A percentile compares a stretch with the other conserved stretches of the same genome.
Evolutionary conservation across 2,113 vertebrate genomes (phyloP).

Genomic region (Reinhardtius hippoglossoides): DNA sequence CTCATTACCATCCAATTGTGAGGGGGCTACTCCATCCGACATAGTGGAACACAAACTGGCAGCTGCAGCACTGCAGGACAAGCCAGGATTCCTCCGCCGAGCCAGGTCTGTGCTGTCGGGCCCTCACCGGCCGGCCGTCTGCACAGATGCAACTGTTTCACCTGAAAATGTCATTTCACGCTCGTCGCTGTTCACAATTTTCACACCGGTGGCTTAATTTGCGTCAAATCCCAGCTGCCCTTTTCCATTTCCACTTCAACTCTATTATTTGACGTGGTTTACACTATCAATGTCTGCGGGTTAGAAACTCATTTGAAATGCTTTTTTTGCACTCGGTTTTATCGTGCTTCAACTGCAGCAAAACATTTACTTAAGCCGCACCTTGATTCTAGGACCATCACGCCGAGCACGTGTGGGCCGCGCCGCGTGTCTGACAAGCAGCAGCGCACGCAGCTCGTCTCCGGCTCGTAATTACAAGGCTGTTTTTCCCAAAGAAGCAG

Average conservation of each 20-base stretch:
- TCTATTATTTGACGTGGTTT: constrained; percentile 9
- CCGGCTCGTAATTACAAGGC: background rate
- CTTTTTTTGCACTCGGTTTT: constrained; percentile 7
- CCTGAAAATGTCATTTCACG: constrained; percentile 42
- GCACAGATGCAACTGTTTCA: constrained; percentile 36
- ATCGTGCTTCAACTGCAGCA: background rate
- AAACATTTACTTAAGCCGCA: background rate
- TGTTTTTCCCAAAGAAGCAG: constrained; percentile 10
- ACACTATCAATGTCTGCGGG: constrained; percentile 1
- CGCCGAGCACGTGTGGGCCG: background rate
- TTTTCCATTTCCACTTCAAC: constrained; percentile 36
- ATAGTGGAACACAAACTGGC: constrained; percentile 67
- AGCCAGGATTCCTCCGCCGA: constrained; percentile 55
- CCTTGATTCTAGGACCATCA: background rate
- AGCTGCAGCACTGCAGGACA: constrained; percentile 43
- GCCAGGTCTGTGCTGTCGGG: constrained; percentile 42
- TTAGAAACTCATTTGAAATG: constrained; percentile 23
- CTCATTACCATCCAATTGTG: constrained; percentile 75
- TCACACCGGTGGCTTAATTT: constrained; percentile 51
- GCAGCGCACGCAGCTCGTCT: background rate
- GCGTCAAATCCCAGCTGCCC: constrained; percentile 33
- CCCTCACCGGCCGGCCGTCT: constrained; percentile 20
- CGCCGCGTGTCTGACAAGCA: background rate
- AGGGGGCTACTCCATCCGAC: constrained; percentile 60
- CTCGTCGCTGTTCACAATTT: constrained; percentile 44